Evolutionary conservation across 2,113 vertebrate genomes (phyloP).

Genomic region (Coregonus clupeaformis): DNA sequence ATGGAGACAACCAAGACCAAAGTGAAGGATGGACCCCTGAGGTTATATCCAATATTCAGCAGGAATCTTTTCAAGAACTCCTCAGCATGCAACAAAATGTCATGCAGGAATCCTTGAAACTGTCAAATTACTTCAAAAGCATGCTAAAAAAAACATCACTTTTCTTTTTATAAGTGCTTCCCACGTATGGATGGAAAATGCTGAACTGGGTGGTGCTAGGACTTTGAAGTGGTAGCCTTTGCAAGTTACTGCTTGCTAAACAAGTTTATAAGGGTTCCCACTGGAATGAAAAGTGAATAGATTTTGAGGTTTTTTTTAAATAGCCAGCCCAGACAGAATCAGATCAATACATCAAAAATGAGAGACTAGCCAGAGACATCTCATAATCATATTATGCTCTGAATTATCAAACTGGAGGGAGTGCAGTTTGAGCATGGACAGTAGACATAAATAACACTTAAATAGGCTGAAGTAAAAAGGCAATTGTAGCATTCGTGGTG

Average conservation of each 20-base stretch:
- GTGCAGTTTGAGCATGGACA: neutral
- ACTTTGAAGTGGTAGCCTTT: conserved; percentile 7
- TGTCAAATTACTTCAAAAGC: conserved; percentile 1
- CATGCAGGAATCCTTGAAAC: neutral
- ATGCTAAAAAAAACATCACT: conserved; percentile 2
- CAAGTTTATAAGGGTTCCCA: neutral
- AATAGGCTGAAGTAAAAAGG: neutral
- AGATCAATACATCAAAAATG: conserved; percentile 10
- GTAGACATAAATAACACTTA: neutral
- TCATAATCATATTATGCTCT: neutral
- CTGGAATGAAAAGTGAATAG: neutral
- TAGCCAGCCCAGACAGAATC: conserved; percentile 3
- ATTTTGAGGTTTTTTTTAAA: neutral
- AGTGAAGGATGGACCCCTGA: neutral
- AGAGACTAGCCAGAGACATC: neutral
- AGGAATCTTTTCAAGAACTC: neutral
- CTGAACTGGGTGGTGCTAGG: conserved; percentile 3
- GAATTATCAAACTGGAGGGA: conserved; percentile 3
- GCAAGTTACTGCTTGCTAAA: conserved; percentile 17
- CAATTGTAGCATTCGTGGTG: neutral
- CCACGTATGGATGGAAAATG: neutral
- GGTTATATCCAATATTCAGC: neutral
- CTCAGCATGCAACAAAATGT: neutral
- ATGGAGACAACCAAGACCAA: neutral
- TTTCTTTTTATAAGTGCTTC: neutral